Percentiles rank a stretch among this genome's conserved stretches.
Conservation (phyloP, 1,140 invertebrate genomes). For the Mylabris phalerata region DNA sequence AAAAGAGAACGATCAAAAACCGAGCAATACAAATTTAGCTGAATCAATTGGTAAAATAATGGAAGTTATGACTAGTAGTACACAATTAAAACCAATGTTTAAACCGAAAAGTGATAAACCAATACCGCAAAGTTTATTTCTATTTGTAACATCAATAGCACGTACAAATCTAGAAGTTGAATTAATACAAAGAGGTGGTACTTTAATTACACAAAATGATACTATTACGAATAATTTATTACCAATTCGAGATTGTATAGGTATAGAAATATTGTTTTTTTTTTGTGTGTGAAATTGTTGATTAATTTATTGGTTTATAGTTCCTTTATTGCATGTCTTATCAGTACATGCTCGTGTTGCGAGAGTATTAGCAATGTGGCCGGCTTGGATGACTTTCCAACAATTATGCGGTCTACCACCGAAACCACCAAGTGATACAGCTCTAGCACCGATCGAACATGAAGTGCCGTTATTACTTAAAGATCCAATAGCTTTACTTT, state of each 20-base stretch:
- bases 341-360: conserved; percentile 70
- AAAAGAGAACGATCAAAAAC: conserved; percentile 58
- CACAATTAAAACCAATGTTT: conserved; percentile 57
- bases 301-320: conserved; percentile 42
- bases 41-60: conserved; percentile 82
- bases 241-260: conserved; percentile 81
- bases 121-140: conserved; percentile 68
- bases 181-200: conserved; percentile 78
- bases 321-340: conserved; percentile 81
- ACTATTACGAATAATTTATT: conserved; percentile 51
- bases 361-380: conserved; percentile 55
- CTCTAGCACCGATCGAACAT: conserved; percentile 47
- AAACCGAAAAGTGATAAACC: conserved; percentile 49
- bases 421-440: conserved; percentile 30
- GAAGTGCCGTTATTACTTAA: conserved; percentile 77
- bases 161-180: conserved; percentile 91
- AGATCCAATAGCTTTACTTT: conserved; percentile 75
- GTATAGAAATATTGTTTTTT: conserved; percentile 44
- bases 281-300: no score
- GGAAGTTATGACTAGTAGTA: conserved; percentile 85
- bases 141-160: conserved; percentile 86
- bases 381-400: conserved; percentile 57
- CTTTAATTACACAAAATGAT: conserved; percentile 52
- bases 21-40: conserved; percentile 58
- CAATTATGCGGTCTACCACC: conserved; percentile 50